phyloP scores from a whole-genome alignment of 2,888 invertebrate genomes.

The Pollenia angustigena region DNA sequence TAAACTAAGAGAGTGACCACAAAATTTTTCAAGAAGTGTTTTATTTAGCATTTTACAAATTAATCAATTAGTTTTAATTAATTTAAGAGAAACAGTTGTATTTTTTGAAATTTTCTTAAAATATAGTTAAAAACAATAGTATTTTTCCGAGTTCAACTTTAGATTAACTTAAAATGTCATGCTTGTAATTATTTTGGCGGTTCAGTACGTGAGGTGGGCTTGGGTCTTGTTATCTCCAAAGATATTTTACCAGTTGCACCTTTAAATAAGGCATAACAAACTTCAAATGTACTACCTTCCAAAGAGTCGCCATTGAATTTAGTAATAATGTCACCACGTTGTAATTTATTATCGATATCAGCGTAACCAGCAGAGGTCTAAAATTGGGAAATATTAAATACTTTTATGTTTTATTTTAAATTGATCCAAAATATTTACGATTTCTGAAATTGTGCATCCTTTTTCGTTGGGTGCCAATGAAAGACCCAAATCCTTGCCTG shows the following conservation, averaged over 20 bases:
- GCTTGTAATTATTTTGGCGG: slow-evolving; percentile 76
- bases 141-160: background rate
- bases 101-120: slow-evolving; percentile 19
- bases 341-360: slow-evolving; percentile 93
- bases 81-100: background rate
- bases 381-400: background rate
- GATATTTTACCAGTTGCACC: slow-evolving; percentile 92
- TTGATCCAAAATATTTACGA: slow-evolving; percentile 87
- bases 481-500: slow-evolving; percentile 94
- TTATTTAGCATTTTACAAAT: slow-evolving; percentile 39
- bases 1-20: slow-evolving; percentile 57
- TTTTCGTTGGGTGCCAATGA: slow-evolving; percentile 92
- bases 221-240: slow-evolving; percentile 94
- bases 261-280: slow-evolving; percentile 95
- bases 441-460: slow-evolving; percentile 96
- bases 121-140: slow-evolving; percentile 9
- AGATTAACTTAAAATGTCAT: background rate
- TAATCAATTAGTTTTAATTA: slow-evolving; percentile 29
- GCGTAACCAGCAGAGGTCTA: slow-evolving; percentile 95
- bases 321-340: slow-evolving; percentile 95
- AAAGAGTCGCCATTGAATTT: slow-evolving; percentile 95
- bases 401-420: background rate
- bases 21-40: slow-evolving; percentile 30
- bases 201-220: slow-evolving; percentile 85
- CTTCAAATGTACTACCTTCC: slow-evolving; percentile 90